A percentile compares a stretch with the other conserved stretches of the same genome.
Conservation (phyloP, 2,888 invertebrate genomes). For the Tortrix viridana region DNA sequence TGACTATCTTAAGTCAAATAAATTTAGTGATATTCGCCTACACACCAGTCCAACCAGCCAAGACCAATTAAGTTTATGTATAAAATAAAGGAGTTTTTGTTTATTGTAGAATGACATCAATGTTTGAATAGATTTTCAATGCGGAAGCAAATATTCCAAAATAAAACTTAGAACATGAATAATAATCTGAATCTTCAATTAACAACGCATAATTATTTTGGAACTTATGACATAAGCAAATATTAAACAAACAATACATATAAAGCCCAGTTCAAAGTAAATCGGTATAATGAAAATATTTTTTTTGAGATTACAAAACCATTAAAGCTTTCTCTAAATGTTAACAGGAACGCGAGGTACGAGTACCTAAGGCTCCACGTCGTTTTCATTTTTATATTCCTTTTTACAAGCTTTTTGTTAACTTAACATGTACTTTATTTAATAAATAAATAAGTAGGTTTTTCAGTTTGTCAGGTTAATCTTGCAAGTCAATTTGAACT, state of each 20-base stretch:
- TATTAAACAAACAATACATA: constrained; percentile 1
- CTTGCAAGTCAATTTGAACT: no score
- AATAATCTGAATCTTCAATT: constrained; percentile 28
- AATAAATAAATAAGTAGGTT: no score
- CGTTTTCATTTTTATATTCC: no score
- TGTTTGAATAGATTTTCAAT: constrained; percentile 45
- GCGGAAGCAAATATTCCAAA: constrained; percentile 42
- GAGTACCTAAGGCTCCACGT: no score
- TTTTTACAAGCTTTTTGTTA: no score
- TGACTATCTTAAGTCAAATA: constrained; percentile 48
- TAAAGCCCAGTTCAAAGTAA: constrained; percentile 1
- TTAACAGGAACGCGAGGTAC: no score
- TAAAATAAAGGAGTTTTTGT: constrained; percentile 41
- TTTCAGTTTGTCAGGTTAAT: no score
- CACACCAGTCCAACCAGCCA: constrained; percentile 70
- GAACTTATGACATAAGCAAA: constrained; percentile 15
- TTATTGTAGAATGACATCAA: constrained; percentile 55
- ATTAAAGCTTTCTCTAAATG: no score
- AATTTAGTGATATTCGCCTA: constrained; percentile 58
- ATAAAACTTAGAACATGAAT: constrained; percentile 26
- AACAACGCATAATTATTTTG: constrained; percentile 15
- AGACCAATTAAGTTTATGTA: constrained; percentile 45
- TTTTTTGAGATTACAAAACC: no score
- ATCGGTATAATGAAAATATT: not conserved
- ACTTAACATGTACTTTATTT: no score